These are phyloP conservation scores for Scaptomyza graminum DNA, from an alignment of 1,140 invertebrate species.

Conservation along the genomic window DNA sequence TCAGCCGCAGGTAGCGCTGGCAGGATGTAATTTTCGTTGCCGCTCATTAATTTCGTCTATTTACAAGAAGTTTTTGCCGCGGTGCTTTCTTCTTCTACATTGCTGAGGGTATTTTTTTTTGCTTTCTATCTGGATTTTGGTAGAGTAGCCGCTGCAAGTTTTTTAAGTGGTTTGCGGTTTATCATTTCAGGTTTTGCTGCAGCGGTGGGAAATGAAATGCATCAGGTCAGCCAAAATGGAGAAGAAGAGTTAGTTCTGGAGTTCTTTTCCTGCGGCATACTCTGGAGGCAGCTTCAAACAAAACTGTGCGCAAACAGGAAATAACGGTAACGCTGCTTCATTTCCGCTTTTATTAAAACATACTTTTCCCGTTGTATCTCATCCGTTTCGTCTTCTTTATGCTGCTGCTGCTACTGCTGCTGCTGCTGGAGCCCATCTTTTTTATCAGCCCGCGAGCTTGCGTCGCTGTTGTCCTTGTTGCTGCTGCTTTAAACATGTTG, in stretches of 20 bases:
- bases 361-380: constrained; percentile 79
- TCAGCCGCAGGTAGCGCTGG: constrained; percentile 21
- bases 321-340: constrained; percentile 81
- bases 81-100: neutral
- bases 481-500: constrained; percentile 12
- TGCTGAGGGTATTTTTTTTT: neutral
- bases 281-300: constrained; percentile 55
- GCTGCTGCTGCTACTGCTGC: neutral
- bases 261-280: neutral
- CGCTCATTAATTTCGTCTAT: constrained; percentile 78
- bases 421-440: constrained; percentile 36
- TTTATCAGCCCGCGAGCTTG: constrained; percentile 19
- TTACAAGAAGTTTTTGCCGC: constrained; percentile 62
- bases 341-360: constrained; percentile 83
- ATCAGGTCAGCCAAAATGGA: constrained; percentile 41
- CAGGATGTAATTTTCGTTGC: constrained; percentile 24
- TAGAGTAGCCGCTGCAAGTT: constrained; percentile 48
- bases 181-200: constrained; percentile 57
- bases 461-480: constrained; percentile 18
- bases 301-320: constrained; percentile 78
- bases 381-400: constrained; percentile 51
- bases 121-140: neutral
- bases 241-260: neutral
- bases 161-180: constrained; percentile 79
- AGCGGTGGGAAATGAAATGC: constrained; percentile 51